Base-by-base conservation (phyloP, 2,888 invertebrate genomes). In the Lacanobia wlatinum region DNA sequence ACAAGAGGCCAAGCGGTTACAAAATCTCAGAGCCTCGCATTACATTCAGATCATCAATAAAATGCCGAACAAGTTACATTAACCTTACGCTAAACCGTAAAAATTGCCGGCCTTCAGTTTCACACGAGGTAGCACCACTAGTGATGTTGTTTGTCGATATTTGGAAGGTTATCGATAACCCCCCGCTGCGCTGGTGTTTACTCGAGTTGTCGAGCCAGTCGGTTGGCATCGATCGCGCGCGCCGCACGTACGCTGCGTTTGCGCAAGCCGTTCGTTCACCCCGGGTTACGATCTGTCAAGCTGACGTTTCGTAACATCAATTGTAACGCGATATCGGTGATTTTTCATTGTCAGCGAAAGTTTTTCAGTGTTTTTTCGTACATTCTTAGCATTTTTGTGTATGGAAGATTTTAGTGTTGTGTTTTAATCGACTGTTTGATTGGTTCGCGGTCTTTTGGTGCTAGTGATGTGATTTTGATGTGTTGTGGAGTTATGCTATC, bases 221-320 rank as follows among this genome's bases (percentile, higher is more conserved):
- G 91, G 93, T 91, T 91, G 88, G 92, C 89, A 87, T 87, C 89
- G 88, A 89, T 91, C 90, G 90, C 90, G 93, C 92, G 92, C 91
- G 88, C 83, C 85, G 93, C 90, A 91, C 91, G 94, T 87, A 79
- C 83, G 89, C 86, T 88, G 90, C 88, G 87, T 88, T 82, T 88
- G 89, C 91, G 89, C 90, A 90, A 87, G 70, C 67, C 81, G 90
- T 88, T 90, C 93, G 89, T 92, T 92, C 90, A 90, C 91, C 90
- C 89, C 89, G 87, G 83, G 82, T 87, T 89, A 88, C 92, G 94
- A 92, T 92, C 95, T 95, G 96, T 95, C 94, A 95, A 91, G 88
- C 90, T 92, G 92, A 94, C 93, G 91, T 93, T 93, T 92, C 93
- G 89, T 91, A 92, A 92, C 88, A 88, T 87, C 89, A 88, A 87